Evolutionary conservation across 2,797 vertebrate genomes (phyloP), one percentile per base, ranked within the genome.

Genomic region (Lemur catta): DNA sequence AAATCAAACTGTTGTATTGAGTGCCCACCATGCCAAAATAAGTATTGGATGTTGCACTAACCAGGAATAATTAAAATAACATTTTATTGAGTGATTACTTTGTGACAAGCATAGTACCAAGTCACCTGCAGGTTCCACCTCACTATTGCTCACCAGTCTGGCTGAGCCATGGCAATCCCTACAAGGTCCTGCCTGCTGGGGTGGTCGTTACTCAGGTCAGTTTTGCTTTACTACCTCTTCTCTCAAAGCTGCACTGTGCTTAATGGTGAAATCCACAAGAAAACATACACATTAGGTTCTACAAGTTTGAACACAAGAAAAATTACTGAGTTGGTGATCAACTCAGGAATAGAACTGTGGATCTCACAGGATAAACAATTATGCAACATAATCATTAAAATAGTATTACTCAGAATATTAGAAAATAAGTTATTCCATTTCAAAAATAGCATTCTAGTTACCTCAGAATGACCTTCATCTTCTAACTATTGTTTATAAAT

Each of bases 111-210:
- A 33, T 10, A 6, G 4, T 1, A 46, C 0, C 1, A 20, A 20
- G 7, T 20, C 14, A 46, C 63, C 28, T 48, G 3, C 4, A 4
- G 26, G 12, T 57, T 35, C 20, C 65, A 1, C 20, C 22, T 76
- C 48, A 17, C 7, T 0, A 0, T 4, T 55, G 26, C 7, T 63
- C 59, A 0, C 4, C 43, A 71, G 2, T 74, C 17, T 4, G 30
- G 50, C 15, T 24, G 22, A 26, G 4, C 0, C 0, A 46, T 0
- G 18, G 5, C 14, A 30, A 0, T 6, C 2, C 2, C 6, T 13
- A 22, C 4, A 5, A 18, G 7, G 3, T 43, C 33, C 9, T 11
- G 1, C 28, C 35, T 20, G 12, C 0, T 20, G 20, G 46, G 4
- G 4, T 28, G 9, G 12, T 35, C 12, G 24, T 57, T 24, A 59